Percentiles rank a stretch among this genome's conserved stretches.
Conservation (phyloP, 2,113 vertebrate species). For the Elachura formosa region DNA sequence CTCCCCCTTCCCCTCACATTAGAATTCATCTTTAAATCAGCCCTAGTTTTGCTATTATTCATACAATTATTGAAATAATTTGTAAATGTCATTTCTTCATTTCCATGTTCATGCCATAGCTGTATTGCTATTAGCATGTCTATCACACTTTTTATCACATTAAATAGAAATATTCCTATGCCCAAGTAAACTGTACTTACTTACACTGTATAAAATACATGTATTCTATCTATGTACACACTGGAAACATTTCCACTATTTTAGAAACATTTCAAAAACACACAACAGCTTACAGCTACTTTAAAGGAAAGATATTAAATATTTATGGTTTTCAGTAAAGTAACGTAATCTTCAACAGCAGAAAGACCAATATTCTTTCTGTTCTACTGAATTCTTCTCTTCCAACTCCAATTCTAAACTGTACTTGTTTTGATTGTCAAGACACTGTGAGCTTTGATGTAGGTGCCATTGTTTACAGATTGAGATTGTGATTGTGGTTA, state of each 20-base stretch:
- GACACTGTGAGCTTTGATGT: neutral
- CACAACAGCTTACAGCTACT: neutral
- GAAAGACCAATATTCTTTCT: neutral
- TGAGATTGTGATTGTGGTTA: too few species aligned
- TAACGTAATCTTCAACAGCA: neutral
- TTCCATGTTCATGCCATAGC: neutral
- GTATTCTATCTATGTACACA: accelerated
- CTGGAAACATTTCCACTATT: neutral
- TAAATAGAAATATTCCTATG: neutral
- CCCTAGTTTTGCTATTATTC: neutral
- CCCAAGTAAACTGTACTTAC: neutral
- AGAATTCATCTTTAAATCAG: neutral
- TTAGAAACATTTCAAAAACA: neutral
- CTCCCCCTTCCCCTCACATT: accelerated
- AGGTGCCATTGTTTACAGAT: neutral
- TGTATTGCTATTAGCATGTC: neutral
- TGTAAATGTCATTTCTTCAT: neutral
- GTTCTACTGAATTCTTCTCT: neutral
- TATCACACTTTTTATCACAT: neutral
- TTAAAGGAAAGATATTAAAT: neutral
- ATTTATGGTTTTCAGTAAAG: neutral
- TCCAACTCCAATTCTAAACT: neutral
- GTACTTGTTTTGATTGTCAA: neutral
- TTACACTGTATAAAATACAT: neutral
- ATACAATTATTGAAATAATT: neutral